Evolutionary conservation across 2,113 vertebrate genomes (phyloP).

Genomic region (Dromiciops gliroides): DNA sequence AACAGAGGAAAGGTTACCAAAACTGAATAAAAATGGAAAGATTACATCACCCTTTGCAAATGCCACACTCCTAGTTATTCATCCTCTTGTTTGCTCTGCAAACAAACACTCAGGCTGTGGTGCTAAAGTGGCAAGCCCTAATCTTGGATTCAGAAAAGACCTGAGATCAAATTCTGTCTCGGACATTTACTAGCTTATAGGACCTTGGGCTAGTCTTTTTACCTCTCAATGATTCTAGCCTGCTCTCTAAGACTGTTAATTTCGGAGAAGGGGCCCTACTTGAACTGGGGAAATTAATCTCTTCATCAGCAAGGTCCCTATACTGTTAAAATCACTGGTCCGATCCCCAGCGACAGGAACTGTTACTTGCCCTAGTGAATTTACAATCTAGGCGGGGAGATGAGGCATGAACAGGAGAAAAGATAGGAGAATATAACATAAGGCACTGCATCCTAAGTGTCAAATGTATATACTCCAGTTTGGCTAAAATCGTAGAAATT

Average conservation of each 20-base stretch:
- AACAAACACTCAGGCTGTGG: neutral
- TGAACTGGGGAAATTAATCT: neutral
- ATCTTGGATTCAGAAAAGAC: neutral
- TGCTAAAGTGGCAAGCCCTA: neutral
- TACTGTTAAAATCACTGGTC: no score
- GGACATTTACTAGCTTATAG: neutral
- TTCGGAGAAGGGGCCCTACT: neutral
- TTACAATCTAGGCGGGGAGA: no score
- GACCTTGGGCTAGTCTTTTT: neutral
- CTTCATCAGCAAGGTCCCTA: neutral
- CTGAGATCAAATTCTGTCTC: neutral
- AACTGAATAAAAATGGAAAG: neutral
- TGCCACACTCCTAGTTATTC: constrained; percentile 8
- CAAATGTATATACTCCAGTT: neutral
- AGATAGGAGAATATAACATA: neutral
- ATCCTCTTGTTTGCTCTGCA: neutral
- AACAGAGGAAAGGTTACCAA: no score
- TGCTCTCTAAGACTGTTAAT: neutral
- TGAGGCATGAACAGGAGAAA: no score
- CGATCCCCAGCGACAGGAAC: no score
- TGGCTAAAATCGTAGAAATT: neutral
- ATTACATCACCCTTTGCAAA: neutral
- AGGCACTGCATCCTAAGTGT: neutral
- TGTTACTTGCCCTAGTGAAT: no score
- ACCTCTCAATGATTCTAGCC: neutral